Percentiles rank a stretch among this genome's conserved stretches.
Evolutionary conservation across 2,113 vertebrate genomes (phyloP).

Genomic region (Pyxicephalus adspersus): DNA sequence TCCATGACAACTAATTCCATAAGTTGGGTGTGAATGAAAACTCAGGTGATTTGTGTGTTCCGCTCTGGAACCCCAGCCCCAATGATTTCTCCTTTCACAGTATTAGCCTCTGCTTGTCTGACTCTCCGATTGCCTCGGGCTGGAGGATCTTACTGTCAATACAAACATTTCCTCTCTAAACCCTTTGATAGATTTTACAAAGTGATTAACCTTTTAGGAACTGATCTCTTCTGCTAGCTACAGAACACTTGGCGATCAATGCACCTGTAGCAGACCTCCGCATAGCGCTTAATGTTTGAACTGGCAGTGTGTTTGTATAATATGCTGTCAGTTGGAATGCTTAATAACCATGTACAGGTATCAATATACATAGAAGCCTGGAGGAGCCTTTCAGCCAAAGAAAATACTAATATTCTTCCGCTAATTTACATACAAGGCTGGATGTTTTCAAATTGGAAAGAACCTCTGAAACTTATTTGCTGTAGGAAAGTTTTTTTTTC

Average conservation of each 20-base stretch:
- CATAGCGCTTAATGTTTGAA: constrained; percentile 71
- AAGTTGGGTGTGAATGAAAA: constrained; percentile 51
- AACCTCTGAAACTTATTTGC: no score
- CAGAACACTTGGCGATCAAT: constrained; percentile 27
- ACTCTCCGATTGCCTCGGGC: constrained; percentile 69
- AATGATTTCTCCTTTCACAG: constrained; percentile 29
- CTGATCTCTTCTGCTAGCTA: constrained; percentile 67
- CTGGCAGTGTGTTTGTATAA: constrained; percentile 40
- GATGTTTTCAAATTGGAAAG: neutral
- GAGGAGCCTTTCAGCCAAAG: neutral
- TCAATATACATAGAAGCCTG: neutral
- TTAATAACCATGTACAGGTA: neutral
- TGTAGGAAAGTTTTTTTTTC: no score
- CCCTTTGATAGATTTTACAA: constrained; percentile 77
- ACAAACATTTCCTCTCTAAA: constrained; percentile 81
- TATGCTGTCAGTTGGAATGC: constrained; percentile 14
- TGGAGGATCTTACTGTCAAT: constrained; percentile 75
- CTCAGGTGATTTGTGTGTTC: constrained; percentile 48
- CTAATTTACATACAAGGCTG: neutral
- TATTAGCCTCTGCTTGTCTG: constrained; percentile 47
- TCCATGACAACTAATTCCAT: constrained; percentile 50
- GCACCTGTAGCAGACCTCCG: constrained; percentile 65
- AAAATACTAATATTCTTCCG: neutral
- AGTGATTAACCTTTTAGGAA: constrained; percentile 82
- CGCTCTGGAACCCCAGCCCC: constrained; percentile 20